Evolutionary conservation across 2,888 invertebrate species (phyloP).

Genomic region (Lamellibrachia columna): DNA sequence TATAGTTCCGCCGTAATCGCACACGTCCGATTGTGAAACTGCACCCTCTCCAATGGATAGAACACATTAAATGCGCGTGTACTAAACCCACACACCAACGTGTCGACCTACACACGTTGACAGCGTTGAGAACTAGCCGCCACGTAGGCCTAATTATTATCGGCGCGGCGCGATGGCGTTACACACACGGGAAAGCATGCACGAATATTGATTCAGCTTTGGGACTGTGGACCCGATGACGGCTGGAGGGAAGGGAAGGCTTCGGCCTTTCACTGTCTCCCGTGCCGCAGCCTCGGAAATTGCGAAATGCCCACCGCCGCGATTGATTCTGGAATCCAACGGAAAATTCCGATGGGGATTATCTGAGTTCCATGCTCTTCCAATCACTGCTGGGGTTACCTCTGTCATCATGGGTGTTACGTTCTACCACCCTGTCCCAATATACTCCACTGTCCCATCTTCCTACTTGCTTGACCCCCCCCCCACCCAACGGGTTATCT

Average conservation of each 20-base stretch:
- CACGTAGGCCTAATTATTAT: too few relatives aligned
- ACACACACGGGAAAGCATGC: neutral
- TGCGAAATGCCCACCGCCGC: neutral
- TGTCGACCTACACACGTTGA: too few relatives aligned
- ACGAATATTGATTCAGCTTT: neutral
- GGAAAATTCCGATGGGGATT: slow-evolving; percentile 16
- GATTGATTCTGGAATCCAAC: neutral
- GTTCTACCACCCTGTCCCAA: too few relatives aligned
- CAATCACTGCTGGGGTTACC: neutral
- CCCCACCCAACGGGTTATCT: too few relatives aligned
- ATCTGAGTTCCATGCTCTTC: neutral
- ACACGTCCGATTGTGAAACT: too few relatives aligned
- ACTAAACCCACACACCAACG: too few relatives aligned
- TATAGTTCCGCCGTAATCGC: too few relatives aligned
- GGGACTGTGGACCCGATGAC: neutral
- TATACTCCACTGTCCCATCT: neutral
- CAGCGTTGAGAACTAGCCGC: too few relatives aligned
- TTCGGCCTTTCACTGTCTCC: neutral
- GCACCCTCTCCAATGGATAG: too few relatives aligned
- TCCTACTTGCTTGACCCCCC: too few relatives aligned
- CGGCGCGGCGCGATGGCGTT: too few relatives aligned
- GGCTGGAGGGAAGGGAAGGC: neutral
- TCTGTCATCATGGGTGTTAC: neutral
- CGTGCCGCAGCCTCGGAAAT: neutral
- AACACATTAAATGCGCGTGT: too few relatives aligned